Conservation (phyloP, 37 sponge, comb jelly and placozoan species). For the Cliona cf. orientalis region DNA sequence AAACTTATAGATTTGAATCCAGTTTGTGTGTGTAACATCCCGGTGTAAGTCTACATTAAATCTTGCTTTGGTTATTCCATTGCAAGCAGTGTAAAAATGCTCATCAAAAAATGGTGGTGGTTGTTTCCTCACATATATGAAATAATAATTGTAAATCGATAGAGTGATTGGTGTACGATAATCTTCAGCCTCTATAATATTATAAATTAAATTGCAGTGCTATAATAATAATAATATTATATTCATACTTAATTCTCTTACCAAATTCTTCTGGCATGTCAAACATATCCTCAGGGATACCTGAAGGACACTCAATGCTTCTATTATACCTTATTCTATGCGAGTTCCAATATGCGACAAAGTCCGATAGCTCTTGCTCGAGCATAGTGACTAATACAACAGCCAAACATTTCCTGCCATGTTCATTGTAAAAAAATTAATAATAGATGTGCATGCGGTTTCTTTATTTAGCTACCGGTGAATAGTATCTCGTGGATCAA, state of each 20-base stretch:
- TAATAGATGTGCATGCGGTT: no score
- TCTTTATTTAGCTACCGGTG: no score
- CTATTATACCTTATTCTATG: conserved; percentile 5
- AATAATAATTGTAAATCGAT: conserved; percentile 3
- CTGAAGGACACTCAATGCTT: not conserved
- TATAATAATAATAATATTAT: no score
- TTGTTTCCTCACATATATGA: not conserved
- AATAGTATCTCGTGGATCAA: not conserved
- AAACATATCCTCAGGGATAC: conserved; percentile 16
- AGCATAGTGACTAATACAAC: conserved; percentile 10
- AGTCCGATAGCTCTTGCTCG: conserved; percentile 6
- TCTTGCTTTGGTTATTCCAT: not conserved
- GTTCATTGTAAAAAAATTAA: no score
- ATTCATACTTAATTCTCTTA: no score
- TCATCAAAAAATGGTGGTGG: not conserved
- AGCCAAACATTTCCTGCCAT: not conserved
- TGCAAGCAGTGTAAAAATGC: not conserved
- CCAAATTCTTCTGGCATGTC: not conserved
- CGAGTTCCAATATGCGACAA: conserved; percentile 11
- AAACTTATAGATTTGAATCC: not conserved
- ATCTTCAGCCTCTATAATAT: not conserved
- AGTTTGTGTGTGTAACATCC: not conserved
- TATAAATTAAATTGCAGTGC: no score
- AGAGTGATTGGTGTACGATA: no score
- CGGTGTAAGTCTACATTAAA: not conserved